Evolutionary conservation across 1,140 invertebrate species (phyloP).

Genomic region (Schlechtendalia chinensis): DNA sequence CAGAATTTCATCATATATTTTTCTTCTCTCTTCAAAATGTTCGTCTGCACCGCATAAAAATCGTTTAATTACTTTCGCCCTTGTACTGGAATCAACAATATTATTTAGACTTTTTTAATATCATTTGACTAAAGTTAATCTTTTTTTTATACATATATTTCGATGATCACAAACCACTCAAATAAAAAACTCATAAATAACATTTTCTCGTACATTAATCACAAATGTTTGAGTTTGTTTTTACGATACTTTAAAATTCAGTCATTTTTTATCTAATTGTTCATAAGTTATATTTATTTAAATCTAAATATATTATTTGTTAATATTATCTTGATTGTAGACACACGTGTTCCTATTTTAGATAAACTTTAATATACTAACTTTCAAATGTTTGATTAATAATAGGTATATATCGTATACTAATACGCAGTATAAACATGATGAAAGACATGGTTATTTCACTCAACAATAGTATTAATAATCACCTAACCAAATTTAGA

Average conservation of each 20-base stretch:
- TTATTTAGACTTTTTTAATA: background rate
- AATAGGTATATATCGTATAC: too few species aligned
- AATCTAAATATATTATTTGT: too few species aligned
- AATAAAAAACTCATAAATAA: background rate
- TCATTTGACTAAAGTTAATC: background rate
- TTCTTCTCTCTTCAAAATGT: background rate
- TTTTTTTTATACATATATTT: background rate
- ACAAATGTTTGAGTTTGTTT: background rate
- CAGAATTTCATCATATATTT: background rate
- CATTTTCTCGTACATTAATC: background rate
- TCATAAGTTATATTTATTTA: background rate
- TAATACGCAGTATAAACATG: too few species aligned
- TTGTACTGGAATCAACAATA: background rate
- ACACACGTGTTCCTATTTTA: too few species aligned
- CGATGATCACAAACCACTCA: background rate
- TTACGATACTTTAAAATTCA: background rate
- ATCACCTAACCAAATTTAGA: too few species aligned
- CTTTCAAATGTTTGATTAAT: too few species aligned
- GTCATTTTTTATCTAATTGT: slow-evolving; percentile 3
- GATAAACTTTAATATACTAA: too few species aligned
- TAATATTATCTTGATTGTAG: background rate
- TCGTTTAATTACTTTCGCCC: background rate
- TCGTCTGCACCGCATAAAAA: background rate
- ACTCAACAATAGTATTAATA: too few species aligned
- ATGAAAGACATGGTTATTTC: too few species aligned